Conservation (phyloP, 2,888 invertebrate genomes). For the Malthinus flaveolus region DNA sequence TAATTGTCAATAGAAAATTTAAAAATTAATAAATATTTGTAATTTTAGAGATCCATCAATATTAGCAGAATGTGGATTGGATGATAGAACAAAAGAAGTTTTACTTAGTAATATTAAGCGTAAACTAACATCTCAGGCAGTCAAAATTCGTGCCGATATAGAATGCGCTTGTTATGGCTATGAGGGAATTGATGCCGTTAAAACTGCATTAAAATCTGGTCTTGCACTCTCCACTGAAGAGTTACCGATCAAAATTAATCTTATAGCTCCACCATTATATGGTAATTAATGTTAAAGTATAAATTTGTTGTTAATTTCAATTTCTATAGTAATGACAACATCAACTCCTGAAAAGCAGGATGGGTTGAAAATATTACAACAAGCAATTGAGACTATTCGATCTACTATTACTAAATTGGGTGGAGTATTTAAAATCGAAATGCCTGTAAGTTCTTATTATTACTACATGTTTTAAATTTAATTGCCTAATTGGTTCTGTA, state of each 20-base stretch:
- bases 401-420: conserved; percentile 79
- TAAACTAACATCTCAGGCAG: conserved; percentile 95
- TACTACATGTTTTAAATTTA: too few species aligned
- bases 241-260: conserved; percentile 96
- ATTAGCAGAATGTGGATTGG: conserved; percentile 93
- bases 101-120: conserved; percentile 92
- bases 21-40: neutral
- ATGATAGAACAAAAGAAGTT: conserved; percentile 89
- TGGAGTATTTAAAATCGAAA: conserved; percentile 92
- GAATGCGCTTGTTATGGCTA: conserved; percentile 95
- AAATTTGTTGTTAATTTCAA: neutral
- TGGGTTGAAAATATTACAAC: conserved; percentile 86
- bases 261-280: conserved; percentile 97
- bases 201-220: conserved; percentile 87
- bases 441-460: conserved; percentile 71
- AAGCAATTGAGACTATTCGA: conserved; percentile 87
- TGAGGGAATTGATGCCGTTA: conserved; percentile 98
- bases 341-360: conserved; percentile 96
- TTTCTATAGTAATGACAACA: conserved; percentile 80
- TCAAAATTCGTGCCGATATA: conserved; percentile 91
- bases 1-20: neutral
- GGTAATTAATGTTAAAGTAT: conserved; percentile 55
- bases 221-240: conserved; percentile 89
- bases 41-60: conserved; percentile 84
- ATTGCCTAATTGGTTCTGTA: conserved; percentile 16